Evolutionary conservation across 2,113 vertebrate genomes (phyloP).

Genomic region (Gambusia affinis): DNA sequence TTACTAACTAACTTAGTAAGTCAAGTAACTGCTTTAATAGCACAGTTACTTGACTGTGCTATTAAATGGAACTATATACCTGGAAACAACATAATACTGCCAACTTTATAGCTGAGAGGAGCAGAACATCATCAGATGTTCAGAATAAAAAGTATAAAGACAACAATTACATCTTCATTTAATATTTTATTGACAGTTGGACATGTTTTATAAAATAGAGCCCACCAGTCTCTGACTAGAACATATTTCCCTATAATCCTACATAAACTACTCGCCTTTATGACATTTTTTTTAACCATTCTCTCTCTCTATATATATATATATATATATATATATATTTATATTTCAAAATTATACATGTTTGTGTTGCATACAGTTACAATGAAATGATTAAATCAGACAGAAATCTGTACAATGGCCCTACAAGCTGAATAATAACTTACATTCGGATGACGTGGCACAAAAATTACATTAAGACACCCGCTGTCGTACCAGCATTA

Average conservation of each 20-base stretch:
- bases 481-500: conserved; percentile 65
- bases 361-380: conserved; percentile 73
- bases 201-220: conserved; percentile 64
- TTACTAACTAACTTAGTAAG: too few species aligned
- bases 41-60: too few species aligned
- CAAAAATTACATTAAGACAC: conserved; percentile 38
- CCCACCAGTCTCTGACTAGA: conserved; percentile 67
- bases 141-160: background rate
- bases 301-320: background rate
- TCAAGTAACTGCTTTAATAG: too few species aligned
- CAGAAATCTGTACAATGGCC: conserved; percentile 56
- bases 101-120: background rate
- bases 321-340: background rate
- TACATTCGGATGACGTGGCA: conserved; percentile 86
- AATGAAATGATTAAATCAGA: conserved; percentile 44
- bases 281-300: background rate
- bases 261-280: conserved; percentile 31
- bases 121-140: background rate
- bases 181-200: conserved; percentile 68
- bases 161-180: conserved; percentile 16
- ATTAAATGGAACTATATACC: too few species aligned
- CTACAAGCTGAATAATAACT: conserved; percentile 74
- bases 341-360: conserved; percentile 47
- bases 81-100: too few species aligned
- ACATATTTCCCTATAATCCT: conserved; percentile 41